A percentile compares a stretch with the other conserved stretches of the same genome.
Conservation (phyloP, 2,113 vertebrate genomes). For the Hipposideros armiger region DNA sequence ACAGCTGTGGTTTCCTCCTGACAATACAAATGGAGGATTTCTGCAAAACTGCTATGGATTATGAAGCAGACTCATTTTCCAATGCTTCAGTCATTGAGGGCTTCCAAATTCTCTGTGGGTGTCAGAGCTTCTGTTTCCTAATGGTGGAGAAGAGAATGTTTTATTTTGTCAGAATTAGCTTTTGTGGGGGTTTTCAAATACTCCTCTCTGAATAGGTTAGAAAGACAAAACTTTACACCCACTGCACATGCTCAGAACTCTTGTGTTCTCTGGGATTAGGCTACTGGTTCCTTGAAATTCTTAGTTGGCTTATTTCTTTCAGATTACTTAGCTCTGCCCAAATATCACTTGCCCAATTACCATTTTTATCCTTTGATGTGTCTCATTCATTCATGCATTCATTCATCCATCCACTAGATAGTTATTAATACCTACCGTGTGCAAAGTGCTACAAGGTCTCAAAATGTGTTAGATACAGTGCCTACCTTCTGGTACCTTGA, state of each 20-base stretch:
- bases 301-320: conserved; percentile 24
- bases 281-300: not conserved
- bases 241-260: conserved; percentile 16
- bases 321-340: not conserved
- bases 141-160: conserved; percentile 64
- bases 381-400: conserved; percentile 35
- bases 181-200: conserved; percentile 60
- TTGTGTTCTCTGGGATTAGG: not conserved
- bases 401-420: not conserved
- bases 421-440: conserved; percentile 37
- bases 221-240: conserved; percentile 43
- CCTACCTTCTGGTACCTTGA: not conserved
- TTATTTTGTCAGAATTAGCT: conserved; percentile 67
- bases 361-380: not conserved
- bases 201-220: conserved; percentile 35
- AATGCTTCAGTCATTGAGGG: conserved; percentile 63
- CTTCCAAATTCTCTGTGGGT: conserved; percentile 72
- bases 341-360: not conserved
- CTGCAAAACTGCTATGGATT: conserved; percentile 60
- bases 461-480: not conserved
- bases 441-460: not conserved
- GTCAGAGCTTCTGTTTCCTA: conserved; percentile 73
- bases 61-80: conserved; percentile 59
- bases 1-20: conserved; percentile 58
- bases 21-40: conserved; percentile 72